Base-by-base conservation (phyloP, 2,113 vertebrate species). In the Menidia beryllina region DNA sequence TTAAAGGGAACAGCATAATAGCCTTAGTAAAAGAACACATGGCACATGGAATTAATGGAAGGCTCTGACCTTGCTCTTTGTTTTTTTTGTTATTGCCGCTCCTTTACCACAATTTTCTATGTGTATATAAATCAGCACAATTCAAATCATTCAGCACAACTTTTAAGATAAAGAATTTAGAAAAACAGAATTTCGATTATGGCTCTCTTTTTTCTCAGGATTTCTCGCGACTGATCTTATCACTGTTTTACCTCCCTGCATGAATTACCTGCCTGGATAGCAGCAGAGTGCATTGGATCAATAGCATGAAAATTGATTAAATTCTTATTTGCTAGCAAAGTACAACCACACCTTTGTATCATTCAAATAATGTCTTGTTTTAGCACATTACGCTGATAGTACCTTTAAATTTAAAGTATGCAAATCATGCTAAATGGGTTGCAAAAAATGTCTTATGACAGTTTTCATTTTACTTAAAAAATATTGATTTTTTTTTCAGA, bases 161-260 rank as follows among this genome's bases (percentile, higher is more conserved):
- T 78, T 74, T 69, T 72, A 48, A 72, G 75, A 45, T 55, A 41
- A 51, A 43, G 53, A 58, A 83, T 63, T 84, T 76, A 69, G 24
- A 77, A 77, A 49, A 75, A 76, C 68, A 71, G 54, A 64, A 71
- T 66, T 68, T 62, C 51, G 65, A 49, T 48, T 86, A 51, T 36
- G 23, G 56, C 20, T 63, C 64, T 25, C 27, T 41, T 77, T 26
- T 59, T 59, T 41, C 79, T 58, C 58, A 47, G 69, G 57, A 58
- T 79, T 58, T 73, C 2, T 25, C 53, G 26, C 36, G 15, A 11
- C 62, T 76, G 65, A 87, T 69, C 81, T 90, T 54, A 47, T 60
- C 2, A 0, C 24, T 52, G n/a, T 72, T n/a, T n/a, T n/a, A n/a
- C n/a, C n/a, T n/a, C n/a, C n/a, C n/a, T n/a, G n/a, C n/a, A n/a